Conservation (phyloP, 2,113 vertebrate species). For the Dicentrarchus labrax region DNA sequence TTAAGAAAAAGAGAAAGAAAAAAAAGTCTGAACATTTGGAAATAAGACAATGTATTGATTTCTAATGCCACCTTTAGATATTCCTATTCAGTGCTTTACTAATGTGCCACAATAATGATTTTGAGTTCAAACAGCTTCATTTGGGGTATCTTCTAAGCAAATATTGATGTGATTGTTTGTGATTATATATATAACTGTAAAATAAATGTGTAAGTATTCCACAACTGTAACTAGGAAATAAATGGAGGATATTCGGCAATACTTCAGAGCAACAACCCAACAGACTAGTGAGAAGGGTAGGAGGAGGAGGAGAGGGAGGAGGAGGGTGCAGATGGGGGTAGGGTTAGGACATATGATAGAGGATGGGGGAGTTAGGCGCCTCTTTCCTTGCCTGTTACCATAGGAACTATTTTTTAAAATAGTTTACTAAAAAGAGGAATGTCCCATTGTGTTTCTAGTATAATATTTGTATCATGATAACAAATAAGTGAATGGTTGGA, state of each 20-base stretch:
- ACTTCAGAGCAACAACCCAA: not conserved
- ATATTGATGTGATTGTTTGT: too few species aligned
- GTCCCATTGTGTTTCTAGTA: not conserved
- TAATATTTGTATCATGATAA: not conserved
- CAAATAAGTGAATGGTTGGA: not conserved
- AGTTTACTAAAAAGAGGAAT: not conserved
- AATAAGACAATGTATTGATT: too few species aligned
- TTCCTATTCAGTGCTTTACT: too few species aligned
- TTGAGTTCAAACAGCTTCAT: too few species aligned
- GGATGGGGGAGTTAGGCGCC: constrained; percentile 65
- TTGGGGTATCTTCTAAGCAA: too few species aligned
- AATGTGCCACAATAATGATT: too few species aligned
- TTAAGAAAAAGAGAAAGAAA: too few species aligned
- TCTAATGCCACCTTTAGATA: too few species aligned
- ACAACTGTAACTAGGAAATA: not conserved
- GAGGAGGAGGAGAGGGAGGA: not conserved
- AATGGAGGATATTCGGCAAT: not conserved
- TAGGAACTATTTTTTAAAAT: constrained; percentile 67
- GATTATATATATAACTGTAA: too few species aligned
- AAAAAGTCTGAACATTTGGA: too few species aligned
- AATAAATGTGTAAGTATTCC: too few species aligned
- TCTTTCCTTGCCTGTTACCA: constrained; percentile 76
- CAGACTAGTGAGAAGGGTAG: not conserved
- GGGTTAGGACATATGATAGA: constrained; percentile 50
- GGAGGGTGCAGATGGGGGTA: constrained; percentile 57